These are phyloP conservation scores for Panthera tigris DNA, from an alignment of 2,113 vertebrate species.

Conservation along the genomic window DNA sequence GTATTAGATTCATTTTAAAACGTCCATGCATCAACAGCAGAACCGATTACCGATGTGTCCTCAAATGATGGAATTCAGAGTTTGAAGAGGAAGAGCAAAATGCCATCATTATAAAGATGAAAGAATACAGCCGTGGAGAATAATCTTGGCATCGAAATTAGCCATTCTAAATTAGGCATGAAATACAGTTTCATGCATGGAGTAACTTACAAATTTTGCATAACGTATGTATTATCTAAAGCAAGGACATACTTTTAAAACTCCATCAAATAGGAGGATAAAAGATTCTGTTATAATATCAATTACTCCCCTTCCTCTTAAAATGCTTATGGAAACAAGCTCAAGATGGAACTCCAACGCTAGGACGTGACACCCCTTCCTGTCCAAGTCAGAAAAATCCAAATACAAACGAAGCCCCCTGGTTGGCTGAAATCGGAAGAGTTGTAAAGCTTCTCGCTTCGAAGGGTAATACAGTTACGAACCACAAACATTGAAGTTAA, in stretches of 20 bases:
- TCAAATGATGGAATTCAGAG: slow-evolving; percentile 21
- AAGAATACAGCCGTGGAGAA: not conserved
- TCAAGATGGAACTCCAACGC: not conserved
- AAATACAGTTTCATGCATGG: slow-evolving; percentile 64
- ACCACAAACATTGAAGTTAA: not conserved
- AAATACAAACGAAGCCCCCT: not conserved
- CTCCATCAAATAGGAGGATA: not conserved
- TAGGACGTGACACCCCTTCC: not conserved
- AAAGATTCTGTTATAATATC: not conserved
- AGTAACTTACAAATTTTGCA: slow-evolving; percentile 51
- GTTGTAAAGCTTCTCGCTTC: not conserved
- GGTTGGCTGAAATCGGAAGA: not conserved
- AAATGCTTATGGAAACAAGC: not conserved
- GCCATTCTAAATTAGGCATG: slow-evolving; percentile 62
- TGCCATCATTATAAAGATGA: not conserved
- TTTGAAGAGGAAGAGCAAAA: slow-evolving; percentile 18
- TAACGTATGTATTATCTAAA: slow-evolving; percentile 15
- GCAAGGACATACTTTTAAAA: slow-evolving; percentile 54
- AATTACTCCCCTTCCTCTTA: not conserved
- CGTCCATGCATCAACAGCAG: not conserved
- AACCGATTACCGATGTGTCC: not conserved
- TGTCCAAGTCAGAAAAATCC: not conserved
- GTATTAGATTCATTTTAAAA: not conserved
- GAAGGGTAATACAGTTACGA: no score
- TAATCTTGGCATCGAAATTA: not conserved